phyloP scores from a whole-genome alignment of 2,888 invertebrate genomes.

The Galeruca laticollis region DNA sequence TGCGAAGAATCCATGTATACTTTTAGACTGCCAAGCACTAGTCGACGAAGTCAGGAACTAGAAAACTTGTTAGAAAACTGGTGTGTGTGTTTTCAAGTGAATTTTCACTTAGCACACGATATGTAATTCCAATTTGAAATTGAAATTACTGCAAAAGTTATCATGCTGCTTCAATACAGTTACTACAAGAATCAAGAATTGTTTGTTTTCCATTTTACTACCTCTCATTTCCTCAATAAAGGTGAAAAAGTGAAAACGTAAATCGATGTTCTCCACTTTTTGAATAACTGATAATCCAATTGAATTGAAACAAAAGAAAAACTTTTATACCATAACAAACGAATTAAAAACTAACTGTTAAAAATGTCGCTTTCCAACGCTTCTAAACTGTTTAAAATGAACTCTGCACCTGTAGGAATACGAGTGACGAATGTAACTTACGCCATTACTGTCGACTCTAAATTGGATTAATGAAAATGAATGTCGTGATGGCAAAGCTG shows the following conservation, averaged over 20 bases:
- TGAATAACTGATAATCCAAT: background rate
- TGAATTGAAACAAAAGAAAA: background rate
- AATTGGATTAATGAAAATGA: constrained; percentile 38
- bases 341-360: constrained; percentile 17
- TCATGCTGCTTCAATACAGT: too few species aligned
- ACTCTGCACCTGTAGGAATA: constrained; percentile 35
- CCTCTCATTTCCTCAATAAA: background rate
- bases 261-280: background rate
- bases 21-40: too few species aligned
- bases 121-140: too few species aligned
- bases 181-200: too few species aligned
- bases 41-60: too few species aligned
- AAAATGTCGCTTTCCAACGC: constrained; percentile 19
- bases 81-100: too few species aligned
- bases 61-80: too few species aligned
- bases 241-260: background rate
- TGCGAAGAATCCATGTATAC: too few species aligned
- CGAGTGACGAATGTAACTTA: constrained; percentile 33
- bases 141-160: too few species aligned
- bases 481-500: constrained; percentile 20
- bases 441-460: constrained; percentile 32
- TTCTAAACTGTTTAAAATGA: constrained; percentile 21
- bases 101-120: too few species aligned
- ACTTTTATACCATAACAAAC: background rate
- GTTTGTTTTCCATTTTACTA: too few species aligned